Conservation (phyloP, 1,140 invertebrate species). For the Drosophila nikananu region DNA sequence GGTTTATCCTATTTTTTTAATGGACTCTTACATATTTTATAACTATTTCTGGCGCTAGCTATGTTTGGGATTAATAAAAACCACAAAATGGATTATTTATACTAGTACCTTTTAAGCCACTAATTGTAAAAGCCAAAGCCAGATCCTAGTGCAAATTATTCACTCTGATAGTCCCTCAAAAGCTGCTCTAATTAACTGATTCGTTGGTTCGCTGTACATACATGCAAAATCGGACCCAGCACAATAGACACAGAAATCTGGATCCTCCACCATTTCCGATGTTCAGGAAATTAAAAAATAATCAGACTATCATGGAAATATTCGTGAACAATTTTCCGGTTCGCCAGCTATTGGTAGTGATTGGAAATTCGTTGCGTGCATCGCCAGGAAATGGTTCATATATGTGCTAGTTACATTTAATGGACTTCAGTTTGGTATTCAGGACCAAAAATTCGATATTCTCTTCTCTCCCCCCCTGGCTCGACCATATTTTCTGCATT, state of each 20-base stretch:
- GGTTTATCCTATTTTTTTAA: neutral
- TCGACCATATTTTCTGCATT: slow-evolving; percentile 2
- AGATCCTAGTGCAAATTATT: neutral
- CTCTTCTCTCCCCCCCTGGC: too few species aligned
- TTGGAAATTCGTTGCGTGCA: slow-evolving; percentile 25
- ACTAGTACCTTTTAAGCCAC: neutral
- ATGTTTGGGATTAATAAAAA: neutral
- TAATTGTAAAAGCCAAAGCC: neutral
- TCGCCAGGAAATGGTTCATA: slow-evolving; percentile 8
- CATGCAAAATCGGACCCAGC: neutral
- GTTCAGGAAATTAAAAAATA: slow-evolving; percentile 4
- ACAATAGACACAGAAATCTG: neutral
- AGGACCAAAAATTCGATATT: slow-evolving; percentile 26
- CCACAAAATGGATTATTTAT: neutral
- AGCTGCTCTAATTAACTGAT: neutral
- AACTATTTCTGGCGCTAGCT: neutral
- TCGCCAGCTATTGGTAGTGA: slow-evolving; percentile 25
- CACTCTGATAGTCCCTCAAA: neutral
- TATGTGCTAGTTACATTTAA: slow-evolving; percentile 16
- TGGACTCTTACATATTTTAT: neutral
- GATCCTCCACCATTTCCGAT: neutral
- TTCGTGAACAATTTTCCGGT: slow-evolving; percentile 31
- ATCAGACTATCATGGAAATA: slow-evolving; percentile 1
- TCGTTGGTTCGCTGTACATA: neutral
- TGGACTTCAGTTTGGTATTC: slow-evolving; percentile 44